Conservation (phyloP, 64 coral and sea anemone species). For the Dendrophyllia cribrosa region DNA sequence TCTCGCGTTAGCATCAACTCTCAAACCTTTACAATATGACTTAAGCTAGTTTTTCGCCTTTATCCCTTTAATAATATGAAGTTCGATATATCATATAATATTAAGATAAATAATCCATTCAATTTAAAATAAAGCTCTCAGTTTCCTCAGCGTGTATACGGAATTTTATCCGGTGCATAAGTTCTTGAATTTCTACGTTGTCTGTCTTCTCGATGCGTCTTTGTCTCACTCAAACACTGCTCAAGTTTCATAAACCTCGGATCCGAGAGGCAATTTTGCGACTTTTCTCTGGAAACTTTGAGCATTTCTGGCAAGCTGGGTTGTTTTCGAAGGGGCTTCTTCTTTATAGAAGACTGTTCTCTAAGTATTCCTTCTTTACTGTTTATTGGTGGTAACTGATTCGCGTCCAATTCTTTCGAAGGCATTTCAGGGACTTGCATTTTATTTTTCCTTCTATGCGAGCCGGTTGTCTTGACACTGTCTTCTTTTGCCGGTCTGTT, state of each 20-base stretch:
- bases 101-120: not conserved
- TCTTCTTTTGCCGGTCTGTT: conserved; percentile 44
- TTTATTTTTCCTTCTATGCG: not conserved
- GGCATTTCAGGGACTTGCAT: not conserved
- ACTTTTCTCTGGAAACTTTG: conserved; percentile 80
- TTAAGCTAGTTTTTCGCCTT: too few relatives aligned
- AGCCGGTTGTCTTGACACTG: conserved; percentile 39
- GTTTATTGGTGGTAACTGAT: conserved; percentile 23
- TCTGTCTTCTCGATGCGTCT: not conserved
- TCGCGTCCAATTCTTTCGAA: not conserved
- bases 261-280: conserved; percentile 74
- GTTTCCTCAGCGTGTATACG: not conserved
- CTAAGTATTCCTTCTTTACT: not conserved
- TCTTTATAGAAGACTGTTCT: not conserved
- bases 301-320: conserved; percentile 85
- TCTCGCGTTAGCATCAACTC: too few relatives aligned
- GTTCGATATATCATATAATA: not conserved
- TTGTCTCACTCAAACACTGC: conserved; percentile 49
- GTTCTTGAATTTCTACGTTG: conserved; percentile 23
- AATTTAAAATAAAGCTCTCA: not conserved
- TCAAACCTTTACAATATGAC: too few relatives aligned
- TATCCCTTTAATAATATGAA: too few relatives aligned
- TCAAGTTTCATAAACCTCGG: conserved; percentile 91
- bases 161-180: conserved; percentile 6
- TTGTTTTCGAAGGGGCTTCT: conserved; percentile 35